phyloP scores from a whole-genome alignment of 92 coral and sea anemone genomes.

The Isaurus tuberculatus region DNA sequence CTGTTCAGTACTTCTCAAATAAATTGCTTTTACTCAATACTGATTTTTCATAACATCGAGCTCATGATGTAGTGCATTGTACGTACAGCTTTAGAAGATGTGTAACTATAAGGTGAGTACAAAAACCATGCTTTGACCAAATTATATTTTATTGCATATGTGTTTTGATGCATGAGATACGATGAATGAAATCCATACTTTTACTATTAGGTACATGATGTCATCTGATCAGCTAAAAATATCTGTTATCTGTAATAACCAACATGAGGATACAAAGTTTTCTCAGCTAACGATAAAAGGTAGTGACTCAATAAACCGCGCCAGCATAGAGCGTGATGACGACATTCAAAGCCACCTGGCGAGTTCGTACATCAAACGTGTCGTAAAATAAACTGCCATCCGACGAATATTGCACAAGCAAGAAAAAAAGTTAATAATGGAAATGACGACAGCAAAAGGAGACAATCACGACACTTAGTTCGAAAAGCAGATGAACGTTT shows the following conservation, averaged over 20 bases:
- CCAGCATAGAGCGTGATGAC: slow-evolving; percentile 9
- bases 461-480: not conserved
- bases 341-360: slow-evolving; percentile 4
- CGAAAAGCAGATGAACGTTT: not conserved
- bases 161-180: slow-evolving; percentile 3
- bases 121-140: slow-evolving; percentile 19
- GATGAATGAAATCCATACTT: not conserved
- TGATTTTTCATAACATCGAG: no score
- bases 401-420: not conserved
- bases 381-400: not conserved
- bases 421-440: not conserved
- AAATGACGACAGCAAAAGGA: not conserved
- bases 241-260: no score
- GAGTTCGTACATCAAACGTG: slow-evolving; percentile 10
- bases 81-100: slow-evolving; percentile 19
- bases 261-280: not conserved
- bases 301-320: not conserved
- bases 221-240: slow-evolving; percentile 9
- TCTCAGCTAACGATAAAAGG: not conserved
- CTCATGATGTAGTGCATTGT: not conserved
- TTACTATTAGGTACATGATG: slow-evolving; percentile 23
- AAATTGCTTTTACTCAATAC: not conserved
- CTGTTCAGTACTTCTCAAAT: not conserved
- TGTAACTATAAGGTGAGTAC: slow-evolving; percentile 10
- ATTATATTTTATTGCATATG: slow-evolving; percentile 9